phyloP scores from a whole-genome alignment of 2,113 vertebrate species.

The Natator depressus region DNA sequence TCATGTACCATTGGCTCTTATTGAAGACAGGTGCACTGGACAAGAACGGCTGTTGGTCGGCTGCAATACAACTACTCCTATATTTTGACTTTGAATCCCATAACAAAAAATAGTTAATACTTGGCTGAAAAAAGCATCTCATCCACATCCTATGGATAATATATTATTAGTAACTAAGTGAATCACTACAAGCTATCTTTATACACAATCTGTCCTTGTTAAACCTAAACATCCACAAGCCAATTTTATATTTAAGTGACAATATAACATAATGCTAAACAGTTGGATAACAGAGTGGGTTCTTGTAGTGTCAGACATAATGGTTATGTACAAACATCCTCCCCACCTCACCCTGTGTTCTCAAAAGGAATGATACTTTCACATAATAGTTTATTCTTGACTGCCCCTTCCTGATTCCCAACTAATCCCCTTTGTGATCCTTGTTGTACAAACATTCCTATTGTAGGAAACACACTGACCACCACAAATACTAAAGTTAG shows the following conservation, averaged over 20 bases:
- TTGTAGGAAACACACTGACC: neutral
- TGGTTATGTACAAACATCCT: neutral
- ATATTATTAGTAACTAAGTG: constrained; percentile 10
- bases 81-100: neutral
- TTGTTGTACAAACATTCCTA: neutral
- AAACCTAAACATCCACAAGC: constrained; percentile 34
- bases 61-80: neutral
- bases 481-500: neutral
- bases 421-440: neutral
- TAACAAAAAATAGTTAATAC: neutral
- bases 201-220: constrained; percentile 1
- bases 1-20: neutral
- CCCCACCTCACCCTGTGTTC: neutral
- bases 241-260: constrained; percentile 31
- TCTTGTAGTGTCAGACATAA: neutral
- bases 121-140: neutral
- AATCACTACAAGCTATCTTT: constrained; percentile 40
- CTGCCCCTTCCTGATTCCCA: neutral
- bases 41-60: neutral
- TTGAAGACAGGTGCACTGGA: neutral
- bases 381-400: accelerated
- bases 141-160: neutral
- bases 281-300: neutral
- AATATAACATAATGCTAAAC: constrained; percentile 3
- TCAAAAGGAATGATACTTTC: neutral